phyloP scores from a whole-genome alignment of 2,113 vertebrate genomes.

The Gymnorhina tibicen region DNA sequence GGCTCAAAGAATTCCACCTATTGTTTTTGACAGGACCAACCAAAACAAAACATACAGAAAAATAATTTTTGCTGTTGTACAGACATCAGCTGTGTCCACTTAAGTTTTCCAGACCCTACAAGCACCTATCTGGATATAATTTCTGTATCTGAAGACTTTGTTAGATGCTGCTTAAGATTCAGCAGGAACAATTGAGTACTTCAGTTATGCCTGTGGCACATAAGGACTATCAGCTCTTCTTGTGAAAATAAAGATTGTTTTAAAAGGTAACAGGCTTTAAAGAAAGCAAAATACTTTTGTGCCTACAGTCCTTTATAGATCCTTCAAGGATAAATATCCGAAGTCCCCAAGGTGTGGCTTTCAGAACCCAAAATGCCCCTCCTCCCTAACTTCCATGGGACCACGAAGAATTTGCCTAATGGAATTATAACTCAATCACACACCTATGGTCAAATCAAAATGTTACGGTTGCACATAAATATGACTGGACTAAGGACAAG shows the following conservation, averaged over 20 bases:
- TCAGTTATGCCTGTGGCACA: neutral
- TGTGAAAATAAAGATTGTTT: neutral
- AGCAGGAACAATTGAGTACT: neutral
- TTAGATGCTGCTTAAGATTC: neutral
- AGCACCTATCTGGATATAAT: neutral
- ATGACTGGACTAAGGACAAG: neutral
- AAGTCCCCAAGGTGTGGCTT: neutral
- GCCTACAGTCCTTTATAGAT: neutral
- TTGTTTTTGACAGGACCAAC: neutral
- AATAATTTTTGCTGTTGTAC: neutral
- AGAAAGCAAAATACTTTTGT: neutral
- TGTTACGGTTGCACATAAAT: neutral
- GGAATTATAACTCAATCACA: neutral
- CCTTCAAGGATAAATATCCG: neutral
- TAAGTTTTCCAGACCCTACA: neutral
- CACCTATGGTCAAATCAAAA: neutral
- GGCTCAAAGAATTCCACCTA: conserved; percentile 95
- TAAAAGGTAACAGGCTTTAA: neutral
- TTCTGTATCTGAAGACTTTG: neutral
- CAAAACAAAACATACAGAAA: neutral
- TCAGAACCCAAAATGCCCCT: neutral
- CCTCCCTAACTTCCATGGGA: neutral
- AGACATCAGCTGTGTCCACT: neutral
- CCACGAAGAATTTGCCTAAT: neutral
- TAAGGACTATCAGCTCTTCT: neutral